Conservation (phyloP, 2,888 invertebrate genomes). For the Alitta virens region DNA sequence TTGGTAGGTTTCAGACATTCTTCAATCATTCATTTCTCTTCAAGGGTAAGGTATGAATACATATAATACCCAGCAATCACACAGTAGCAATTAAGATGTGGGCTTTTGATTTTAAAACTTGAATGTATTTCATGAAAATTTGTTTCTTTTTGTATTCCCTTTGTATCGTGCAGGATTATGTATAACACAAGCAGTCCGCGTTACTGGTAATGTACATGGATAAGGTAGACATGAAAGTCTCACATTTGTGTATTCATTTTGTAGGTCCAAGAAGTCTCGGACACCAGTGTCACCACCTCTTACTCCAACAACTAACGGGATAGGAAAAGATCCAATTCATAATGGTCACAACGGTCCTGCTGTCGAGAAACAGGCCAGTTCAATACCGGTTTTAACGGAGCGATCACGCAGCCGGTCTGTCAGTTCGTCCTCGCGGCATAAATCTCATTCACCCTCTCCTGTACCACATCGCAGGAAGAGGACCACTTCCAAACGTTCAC, state of each 20-base stretch:
- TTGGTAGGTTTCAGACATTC: too few species aligned
- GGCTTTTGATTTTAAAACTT: too few species aligned
- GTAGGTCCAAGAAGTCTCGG: slow-evolving; percentile 9
- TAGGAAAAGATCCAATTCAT: not conserved
- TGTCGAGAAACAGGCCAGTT: not conserved
- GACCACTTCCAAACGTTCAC: not conserved
- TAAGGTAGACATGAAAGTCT: not conserved
- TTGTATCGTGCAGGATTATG: too few species aligned
- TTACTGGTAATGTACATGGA: too few species aligned
- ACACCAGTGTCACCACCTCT: not conserved
- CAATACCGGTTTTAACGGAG: not conserved
- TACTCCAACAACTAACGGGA: not conserved
- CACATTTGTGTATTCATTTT: not conserved
- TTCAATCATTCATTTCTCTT: too few species aligned
- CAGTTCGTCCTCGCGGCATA: slow-evolving; percentile 4
- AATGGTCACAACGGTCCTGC: not conserved
- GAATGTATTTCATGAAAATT: too few species aligned
- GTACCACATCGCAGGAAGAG: not conserved
- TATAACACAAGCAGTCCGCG: too few species aligned
- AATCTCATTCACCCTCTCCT: not conserved
- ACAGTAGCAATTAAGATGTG: too few species aligned
- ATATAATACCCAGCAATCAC: too few species aligned
- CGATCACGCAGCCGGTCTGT: slow-evolving; percentile 9
- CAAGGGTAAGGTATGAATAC: too few species aligned
- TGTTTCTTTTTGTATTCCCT: too few species aligned